Percentiles rank a stretch among this genome's conserved stretches.
Evolutionary conservation across 1,140 invertebrate genomes (phyloP).

Genomic region (Heliothis subflexa): DNA sequence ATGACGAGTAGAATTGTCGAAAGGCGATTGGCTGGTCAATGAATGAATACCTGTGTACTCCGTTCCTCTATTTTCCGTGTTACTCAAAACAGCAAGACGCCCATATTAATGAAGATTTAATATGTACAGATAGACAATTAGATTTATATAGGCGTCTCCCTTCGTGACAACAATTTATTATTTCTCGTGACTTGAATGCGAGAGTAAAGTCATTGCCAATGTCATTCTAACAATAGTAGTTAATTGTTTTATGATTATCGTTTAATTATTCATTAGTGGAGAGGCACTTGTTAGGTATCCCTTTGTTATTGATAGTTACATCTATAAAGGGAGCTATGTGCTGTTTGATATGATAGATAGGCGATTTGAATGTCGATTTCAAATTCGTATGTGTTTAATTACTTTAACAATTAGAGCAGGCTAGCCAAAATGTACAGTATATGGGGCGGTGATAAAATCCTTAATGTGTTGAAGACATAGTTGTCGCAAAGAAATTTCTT

Average conservation of each 20-base stretch:
- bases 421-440: too few relatives aligned
- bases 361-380: too few relatives aligned
- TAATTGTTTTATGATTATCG: slow-evolving; percentile 30
- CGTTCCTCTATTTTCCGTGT: background rate
- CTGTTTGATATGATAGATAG: too few relatives aligned
- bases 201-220: slow-evolving; percentile 8
- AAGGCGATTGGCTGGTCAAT: too few relatives aligned
- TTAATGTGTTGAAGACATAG: too few relatives aligned
- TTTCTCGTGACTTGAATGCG: slow-evolving; percentile 20
- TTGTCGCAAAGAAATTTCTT: too few relatives aligned
- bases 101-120: slow-evolving; percentile 35
- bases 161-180: slow-evolving; percentile 38
- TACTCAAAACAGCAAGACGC: slow-evolving; percentile 1
- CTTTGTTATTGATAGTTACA: background rate
- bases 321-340: too few relatives aligned
- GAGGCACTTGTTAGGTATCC: background rate
- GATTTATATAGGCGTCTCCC: slow-evolving; percentile 31
- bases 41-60: too few relatives aligned
- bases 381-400: too few relatives aligned
- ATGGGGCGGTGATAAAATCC: too few relatives aligned
- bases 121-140: slow-evolving; percentile 12
- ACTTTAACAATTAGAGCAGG: too few relatives aligned
- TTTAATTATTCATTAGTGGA: slow-evolving; percentile 34
- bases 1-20: too few relatives aligned
- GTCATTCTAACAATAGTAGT: slow-evolving; percentile 32